Percentiles rank a stretch among this genome's conserved stretches.
phyloP scores from a whole-genome alignment of 2,888 invertebrate species.

The Tenthredo scrophulariae region DNA sequence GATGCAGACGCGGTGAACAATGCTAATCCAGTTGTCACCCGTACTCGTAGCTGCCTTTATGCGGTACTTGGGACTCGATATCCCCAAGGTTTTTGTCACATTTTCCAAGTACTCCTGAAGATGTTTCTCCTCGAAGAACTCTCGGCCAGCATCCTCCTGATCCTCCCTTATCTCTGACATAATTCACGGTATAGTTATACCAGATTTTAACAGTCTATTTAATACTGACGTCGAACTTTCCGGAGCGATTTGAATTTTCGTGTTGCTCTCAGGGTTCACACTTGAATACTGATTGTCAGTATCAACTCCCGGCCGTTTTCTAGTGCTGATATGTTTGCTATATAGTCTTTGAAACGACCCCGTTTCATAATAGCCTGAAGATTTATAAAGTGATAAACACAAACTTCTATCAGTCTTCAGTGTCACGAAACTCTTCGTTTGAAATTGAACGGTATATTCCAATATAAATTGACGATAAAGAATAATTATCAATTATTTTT shows the following conservation, averaged over 20 bases:
- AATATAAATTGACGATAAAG: no score
- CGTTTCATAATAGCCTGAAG: not conserved
- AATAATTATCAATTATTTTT: no score
- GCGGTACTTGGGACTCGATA: not conserved
- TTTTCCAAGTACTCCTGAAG: slow-evolving; percentile 11
- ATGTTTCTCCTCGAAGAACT: not conserved
- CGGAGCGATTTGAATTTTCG: not conserved
- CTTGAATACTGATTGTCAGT: not conserved
- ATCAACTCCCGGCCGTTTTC: not conserved
- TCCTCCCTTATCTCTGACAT: not conserved
- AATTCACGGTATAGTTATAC: not conserved
- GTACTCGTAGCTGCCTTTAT: slow-evolving; percentile 31
- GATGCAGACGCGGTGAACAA: slow-evolving; percentile 58
- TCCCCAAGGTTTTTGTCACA: not conserved
- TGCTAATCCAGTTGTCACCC: slow-evolving; percentile 62
- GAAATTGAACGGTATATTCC: no score
- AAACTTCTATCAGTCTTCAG: no score
- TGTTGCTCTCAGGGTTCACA: not conserved
- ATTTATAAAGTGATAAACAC: not conserved
- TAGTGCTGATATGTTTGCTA: not conserved
- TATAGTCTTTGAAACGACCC: not conserved
- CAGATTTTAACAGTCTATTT: not conserved
- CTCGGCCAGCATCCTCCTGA: not conserved
- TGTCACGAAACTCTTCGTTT: no score
- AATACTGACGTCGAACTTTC: not conserved